A percentile compares a stretch with the other conserved stretches of the same genome.
Evolutionary conservation across 2,113 vertebrate species (phyloP).

Genomic region (Chloroceryle aenea): DNA sequence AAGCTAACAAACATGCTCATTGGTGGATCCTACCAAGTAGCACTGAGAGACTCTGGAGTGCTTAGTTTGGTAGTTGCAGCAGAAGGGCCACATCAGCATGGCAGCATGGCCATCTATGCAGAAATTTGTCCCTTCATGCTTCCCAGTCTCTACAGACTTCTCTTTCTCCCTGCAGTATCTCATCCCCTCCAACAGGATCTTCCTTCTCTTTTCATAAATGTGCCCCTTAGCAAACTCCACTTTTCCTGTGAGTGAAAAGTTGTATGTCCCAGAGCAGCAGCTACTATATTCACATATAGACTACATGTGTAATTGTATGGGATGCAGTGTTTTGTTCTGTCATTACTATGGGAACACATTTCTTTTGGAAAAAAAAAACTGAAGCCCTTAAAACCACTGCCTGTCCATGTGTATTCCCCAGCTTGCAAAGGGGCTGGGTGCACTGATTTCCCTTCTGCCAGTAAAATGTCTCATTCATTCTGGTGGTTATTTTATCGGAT

Average conservation of each 20-base stretch:
- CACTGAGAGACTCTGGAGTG: neutral
- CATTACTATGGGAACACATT: neutral
- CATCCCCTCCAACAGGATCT: neutral
- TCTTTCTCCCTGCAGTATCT: neutral
- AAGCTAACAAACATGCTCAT: neutral
- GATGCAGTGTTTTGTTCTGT: neutral
- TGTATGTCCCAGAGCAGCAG: neutral
- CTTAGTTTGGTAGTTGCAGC: neutral
- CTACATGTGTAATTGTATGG: accelerated
- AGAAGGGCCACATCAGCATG: neutral
- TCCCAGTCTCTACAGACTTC: neutral
- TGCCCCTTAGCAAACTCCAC: neutral
- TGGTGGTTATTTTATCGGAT: neutral
- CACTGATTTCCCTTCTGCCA: neutral
- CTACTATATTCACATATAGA: neutral
- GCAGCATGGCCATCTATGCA: neutral
- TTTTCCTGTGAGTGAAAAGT: accelerated
- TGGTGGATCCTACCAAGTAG: neutral
- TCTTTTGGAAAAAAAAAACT: neutral
- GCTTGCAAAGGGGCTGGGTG: neutral
- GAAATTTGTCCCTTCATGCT: neutral
- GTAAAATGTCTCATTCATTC: neutral
- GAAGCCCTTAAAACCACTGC: neutral
- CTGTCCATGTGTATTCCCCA: accelerated
- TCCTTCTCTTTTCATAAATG: neutral